Evolutionary conservation across 2,888 invertebrate genomes (phyloP), one percentile per base, ranked within the genome.

Genomic region (Frankliniella intonsa): DNA sequence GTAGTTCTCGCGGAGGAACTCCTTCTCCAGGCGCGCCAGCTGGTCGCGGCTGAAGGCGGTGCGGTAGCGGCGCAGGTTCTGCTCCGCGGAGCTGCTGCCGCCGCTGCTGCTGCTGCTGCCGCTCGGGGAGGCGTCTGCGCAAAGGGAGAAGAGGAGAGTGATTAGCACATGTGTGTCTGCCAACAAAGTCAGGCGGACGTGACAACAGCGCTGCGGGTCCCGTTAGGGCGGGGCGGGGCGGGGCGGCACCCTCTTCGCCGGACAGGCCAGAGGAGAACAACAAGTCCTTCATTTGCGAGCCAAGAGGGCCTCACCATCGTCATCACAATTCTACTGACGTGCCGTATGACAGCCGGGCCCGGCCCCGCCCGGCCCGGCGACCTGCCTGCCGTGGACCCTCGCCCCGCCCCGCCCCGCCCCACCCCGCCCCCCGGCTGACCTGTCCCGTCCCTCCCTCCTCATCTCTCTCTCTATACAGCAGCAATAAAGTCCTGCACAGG

Each of bases 11-110:
- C 96, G 94, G 89, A 93, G 93, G 87, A 99, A 99, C 88, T 99
- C 99, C 86, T 97, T 96, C 89, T 99, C 99, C 82, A 99, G 89
- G 19, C 97, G 90, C 0, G 92, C 93, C 80, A 99, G 89, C 88
- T 99, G 99, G 87, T 99, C 99, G 17, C 98, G 90, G 0, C 97
- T 97, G 89, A 99, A 99, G 0, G 99, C 99, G 0, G 99, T 99
- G 81, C 99, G 91, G 88, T 99, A 99, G 82, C 99, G 91, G 83
- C 97, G 92, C 85, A 94, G 93, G 85, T 92, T 93, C 22, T 92
- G 92, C 86, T 93, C 93, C 3, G 69, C 69, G 22, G 82, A 81
- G 80, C 19, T 81, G 82, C 12, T 50, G 80, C 19, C 55, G 81
- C 62, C 5, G 81, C 14, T 38, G 50, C 12, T 80, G 80, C 27